A percentile compares a stretch with the other conserved stretches of the same genome.
These are phyloP conservation scores for Hippocampus mohnikei DNA, from an alignment of 2,113 vertebrate species.

Conservation along the genomic window DNA sequence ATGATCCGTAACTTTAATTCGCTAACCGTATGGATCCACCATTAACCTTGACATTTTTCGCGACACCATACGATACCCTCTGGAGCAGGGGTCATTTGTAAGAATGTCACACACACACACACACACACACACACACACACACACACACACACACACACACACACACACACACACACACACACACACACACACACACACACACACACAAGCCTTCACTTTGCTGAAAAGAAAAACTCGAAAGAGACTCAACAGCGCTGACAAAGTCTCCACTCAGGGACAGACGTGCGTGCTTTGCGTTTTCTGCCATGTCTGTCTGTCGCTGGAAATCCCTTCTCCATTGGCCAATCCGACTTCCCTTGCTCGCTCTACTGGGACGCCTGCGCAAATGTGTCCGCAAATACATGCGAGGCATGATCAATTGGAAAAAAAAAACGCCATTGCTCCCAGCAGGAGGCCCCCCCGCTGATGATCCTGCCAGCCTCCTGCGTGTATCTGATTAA, in stretches of 20 bases:
- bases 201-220: too few relatives aligned
- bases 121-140: too few relatives aligned
- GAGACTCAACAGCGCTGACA: slow-evolving; percentile 1
- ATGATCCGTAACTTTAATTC: background rate
- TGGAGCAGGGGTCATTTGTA: background rate
- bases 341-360: background rate
- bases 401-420: slow-evolving; percentile 42
- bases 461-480: slow-evolving; percentile 15
- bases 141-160: background rate
- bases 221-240: background rate
- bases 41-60: background rate
- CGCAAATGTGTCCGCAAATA: slow-evolving; percentile 26
- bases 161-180: too few relatives aligned
- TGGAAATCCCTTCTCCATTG: background rate
- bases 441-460: slow-evolving; percentile 27
- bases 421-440: slow-evolving; percentile 9
- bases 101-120: background rate
- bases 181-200: background rate
- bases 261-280: background rate
- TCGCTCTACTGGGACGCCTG: background rate
- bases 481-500: slow-evolving; percentile 29
- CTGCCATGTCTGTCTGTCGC: background rate
- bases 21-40: background rate
- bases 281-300: too few relatives aligned
- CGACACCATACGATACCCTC: background rate